A percentile compares a stretch with the other conserved stretches of the same genome.
These are phyloP conservation scores for Pangasius macronema DNA, from an alignment of 2,797 vertebrate genomes.

Conservation along the genomic window DNA sequence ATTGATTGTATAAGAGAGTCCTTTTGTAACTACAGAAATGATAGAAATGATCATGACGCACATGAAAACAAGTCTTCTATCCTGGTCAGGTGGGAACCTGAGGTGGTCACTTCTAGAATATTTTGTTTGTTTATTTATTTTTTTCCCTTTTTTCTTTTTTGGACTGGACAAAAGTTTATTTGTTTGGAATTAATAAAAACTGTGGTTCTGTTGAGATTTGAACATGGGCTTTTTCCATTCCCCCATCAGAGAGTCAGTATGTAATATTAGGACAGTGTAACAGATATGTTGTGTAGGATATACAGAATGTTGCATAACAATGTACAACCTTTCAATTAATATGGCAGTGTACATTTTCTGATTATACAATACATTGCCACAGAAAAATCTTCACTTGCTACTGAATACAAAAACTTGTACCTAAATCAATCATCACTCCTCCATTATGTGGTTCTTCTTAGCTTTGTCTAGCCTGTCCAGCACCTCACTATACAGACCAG, in stretches of 20 bases:
- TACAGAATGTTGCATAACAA: neutral
- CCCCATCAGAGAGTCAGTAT: neutral
- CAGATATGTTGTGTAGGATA: neutral
- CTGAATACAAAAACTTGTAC: slow-evolving; percentile 10
- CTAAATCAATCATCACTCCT: slow-evolving; percentile 62
- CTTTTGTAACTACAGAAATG: slow-evolving; percentile 72
- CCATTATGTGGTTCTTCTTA: slow-evolving; percentile 66
- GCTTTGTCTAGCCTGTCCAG: slow-evolving; percentile 81
- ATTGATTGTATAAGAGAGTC: slow-evolving; percentile 82
- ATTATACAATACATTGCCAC: neutral
- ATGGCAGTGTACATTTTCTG: neutral
- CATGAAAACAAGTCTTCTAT: slow-evolving; percentile 73
- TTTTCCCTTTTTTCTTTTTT: slow-evolving; percentile 72
- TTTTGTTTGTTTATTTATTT: slow-evolving; percentile 54
- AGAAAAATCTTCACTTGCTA: neutral
- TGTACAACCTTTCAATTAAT: neutral
- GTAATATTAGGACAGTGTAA: neutral
- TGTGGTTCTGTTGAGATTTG: slow-evolving; percentile 81
- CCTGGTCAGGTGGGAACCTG: slow-evolving; percentile 74
- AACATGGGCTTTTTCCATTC: slow-evolving; percentile 70
- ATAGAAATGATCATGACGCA: slow-evolving; percentile 74
- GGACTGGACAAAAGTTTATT: slow-evolving; percentile 84
- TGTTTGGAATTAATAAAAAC: slow-evolving; percentile 83
- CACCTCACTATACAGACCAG: slow-evolving; percentile 80
- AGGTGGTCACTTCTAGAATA: slow-evolving; percentile 67